Conservation (phyloP, 2,113 vertebrate genomes). For the Lepus americanus region DNA sequence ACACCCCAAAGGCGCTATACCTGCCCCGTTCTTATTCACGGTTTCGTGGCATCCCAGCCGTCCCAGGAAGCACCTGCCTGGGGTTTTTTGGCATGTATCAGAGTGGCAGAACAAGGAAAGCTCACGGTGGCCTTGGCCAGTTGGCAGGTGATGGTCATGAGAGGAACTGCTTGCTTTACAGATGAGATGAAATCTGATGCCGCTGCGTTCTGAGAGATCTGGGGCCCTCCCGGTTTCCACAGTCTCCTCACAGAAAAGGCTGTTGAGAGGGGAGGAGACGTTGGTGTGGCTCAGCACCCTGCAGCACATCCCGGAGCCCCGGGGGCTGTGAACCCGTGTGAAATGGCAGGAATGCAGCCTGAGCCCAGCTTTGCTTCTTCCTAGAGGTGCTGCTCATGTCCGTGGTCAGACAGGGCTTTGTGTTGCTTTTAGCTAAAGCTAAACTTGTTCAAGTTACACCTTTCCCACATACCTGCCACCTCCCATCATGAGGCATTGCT, state of each 20-base stretch:
- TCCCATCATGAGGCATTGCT: not conserved
- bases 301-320: not conserved
- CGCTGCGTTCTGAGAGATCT: conserved; percentile 77
- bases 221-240: conserved; percentile 29
- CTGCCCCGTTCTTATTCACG: conserved; percentile 53
- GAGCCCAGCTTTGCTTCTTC: not conserved
- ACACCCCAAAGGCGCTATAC: not conserved
- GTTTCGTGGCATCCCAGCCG: not conserved
- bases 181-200: conserved; percentile 50
- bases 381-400: not conserved
- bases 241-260: conserved; percentile 58
- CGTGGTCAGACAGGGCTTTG: not conserved
- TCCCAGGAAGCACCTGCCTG: conserved; percentile 44
- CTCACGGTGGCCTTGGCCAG: not conserved
- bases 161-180: not conserved
- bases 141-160: not conserved
- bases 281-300: conserved; percentile 14
- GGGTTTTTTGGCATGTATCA: not conserved
- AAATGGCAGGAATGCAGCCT: not conserved
- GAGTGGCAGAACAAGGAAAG: conserved; percentile 9
- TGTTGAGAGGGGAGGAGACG: conserved; percentile 59
- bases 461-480: not conserved
- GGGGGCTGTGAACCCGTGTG: not conserved
- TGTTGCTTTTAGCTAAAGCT: not conserved
- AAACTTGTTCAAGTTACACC: not conserved